Evolutionary conservation across 2,888 invertebrate genomes (phyloP).

Genomic region (Campoletis raptor): DNA sequence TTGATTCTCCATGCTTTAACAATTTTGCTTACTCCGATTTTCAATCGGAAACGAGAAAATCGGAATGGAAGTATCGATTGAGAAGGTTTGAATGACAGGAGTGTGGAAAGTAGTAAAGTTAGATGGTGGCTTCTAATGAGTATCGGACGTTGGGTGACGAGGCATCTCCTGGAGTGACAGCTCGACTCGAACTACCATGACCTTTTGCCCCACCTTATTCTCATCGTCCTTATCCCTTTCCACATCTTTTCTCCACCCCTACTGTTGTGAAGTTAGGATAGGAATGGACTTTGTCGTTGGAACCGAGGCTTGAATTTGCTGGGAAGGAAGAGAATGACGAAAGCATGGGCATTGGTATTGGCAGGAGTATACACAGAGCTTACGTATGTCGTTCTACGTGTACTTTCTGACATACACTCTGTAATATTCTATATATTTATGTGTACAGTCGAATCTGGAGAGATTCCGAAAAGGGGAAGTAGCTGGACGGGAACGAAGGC

Average conservation of each 20-base stretch:
- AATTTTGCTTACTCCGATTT: slow-evolving; percentile 23
- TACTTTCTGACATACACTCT: not conserved
- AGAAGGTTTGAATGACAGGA: slow-evolving; percentile 25
- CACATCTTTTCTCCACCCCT: slow-evolving; percentile 39
- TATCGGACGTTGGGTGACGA: slow-evolving; percentile 77
- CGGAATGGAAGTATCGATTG: slow-evolving; percentile 36
- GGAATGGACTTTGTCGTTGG: slow-evolving; percentile 48
- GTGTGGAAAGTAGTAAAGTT: slow-evolving; percentile 43
- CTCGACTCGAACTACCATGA: slow-evolving; percentile 70
- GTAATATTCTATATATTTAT: slow-evolving; percentile 17
- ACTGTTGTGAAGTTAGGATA: slow-evolving; percentile 26
- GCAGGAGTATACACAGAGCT: slow-evolving; percentile 14
- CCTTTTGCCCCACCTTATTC: slow-evolving; percentile 55
- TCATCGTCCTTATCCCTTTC: slow-evolving; percentile 49
- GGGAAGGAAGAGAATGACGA: slow-evolving; percentile 48
- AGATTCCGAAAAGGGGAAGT: slow-evolving; percentile 51
- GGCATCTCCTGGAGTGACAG: slow-evolving; percentile 76
- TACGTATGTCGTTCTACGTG: slow-evolving; percentile 27
- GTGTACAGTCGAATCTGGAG: slow-evolving; percentile 50
- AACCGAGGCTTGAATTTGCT: slow-evolving; percentile 59
- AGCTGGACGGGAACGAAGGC: slow-evolving; percentile 51
- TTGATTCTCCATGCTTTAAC: slow-evolving; percentile 7
- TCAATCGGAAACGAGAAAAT: slow-evolving; percentile 21
- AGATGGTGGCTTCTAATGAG: slow-evolving; percentile 74
- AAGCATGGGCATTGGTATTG: slow-evolving; percentile 44